Percentiles rank a stretch among this genome's conserved stretches.
These are phyloP conservation scores for Leptopilina clavipes DNA, from an alignment of 1,140 invertebrate species.

Conservation along the genomic window DNA sequence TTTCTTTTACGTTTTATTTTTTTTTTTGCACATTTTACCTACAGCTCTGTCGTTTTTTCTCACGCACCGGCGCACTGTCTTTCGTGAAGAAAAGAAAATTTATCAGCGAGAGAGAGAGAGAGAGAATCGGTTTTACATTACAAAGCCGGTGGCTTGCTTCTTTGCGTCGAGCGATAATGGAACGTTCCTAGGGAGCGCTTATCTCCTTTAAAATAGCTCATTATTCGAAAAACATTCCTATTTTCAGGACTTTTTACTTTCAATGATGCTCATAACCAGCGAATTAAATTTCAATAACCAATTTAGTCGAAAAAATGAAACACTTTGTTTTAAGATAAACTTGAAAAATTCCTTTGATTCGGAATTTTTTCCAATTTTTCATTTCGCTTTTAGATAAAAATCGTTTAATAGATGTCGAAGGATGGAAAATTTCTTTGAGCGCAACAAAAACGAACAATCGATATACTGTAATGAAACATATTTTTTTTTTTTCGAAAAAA, in stretches of 20 bases:
- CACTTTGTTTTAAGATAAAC: no score
- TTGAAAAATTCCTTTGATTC: no score
- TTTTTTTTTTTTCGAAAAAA: background rate
- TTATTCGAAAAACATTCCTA: slow-evolving; percentile 6
- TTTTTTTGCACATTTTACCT: background rate
- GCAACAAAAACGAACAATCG: no score
- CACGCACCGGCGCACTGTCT: background rate
- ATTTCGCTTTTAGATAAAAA: no score
- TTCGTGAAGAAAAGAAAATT: slow-evolving; percentile 14
- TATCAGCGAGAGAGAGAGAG: slow-evolving; percentile 15
- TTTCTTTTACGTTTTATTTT: slow-evolving; percentile 36
- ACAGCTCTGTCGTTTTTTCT: background rate
- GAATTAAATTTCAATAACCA: no score
- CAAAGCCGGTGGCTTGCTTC: slow-evolving; percentile 51
- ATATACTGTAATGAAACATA: no score
- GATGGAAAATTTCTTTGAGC: no score
- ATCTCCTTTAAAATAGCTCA: slow-evolving; percentile 35
- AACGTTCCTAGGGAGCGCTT: slow-evolving; percentile 49
- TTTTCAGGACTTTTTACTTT: background rate
- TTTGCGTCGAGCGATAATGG: slow-evolving; percentile 52
- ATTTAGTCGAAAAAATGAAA: no score
- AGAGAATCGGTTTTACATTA: slow-evolving; percentile 54
- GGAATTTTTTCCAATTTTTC: no score
- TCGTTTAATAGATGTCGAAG: no score
- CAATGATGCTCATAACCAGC: background rate